A percentile compares a stretch with the other conserved stretches of the same genome.
These are phyloP conservation scores for Ectobius pallidus DNA, from an alignment of 2,888 invertebrate genomes.

Conservation along the genomic window DNA sequence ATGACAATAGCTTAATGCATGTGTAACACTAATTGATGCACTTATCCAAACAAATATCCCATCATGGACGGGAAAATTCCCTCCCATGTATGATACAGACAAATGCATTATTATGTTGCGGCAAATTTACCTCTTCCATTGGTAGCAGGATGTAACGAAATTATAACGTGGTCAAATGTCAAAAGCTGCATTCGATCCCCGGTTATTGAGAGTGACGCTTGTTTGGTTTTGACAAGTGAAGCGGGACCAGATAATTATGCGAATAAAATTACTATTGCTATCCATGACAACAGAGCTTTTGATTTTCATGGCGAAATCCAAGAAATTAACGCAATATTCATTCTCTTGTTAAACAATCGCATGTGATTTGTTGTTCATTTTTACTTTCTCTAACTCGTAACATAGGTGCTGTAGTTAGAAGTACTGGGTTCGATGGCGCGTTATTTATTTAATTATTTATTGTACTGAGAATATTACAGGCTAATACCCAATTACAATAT, in stretches of 20 bases:
- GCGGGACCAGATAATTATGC: not conserved
- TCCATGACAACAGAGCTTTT: too few species aligned
- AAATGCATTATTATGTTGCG: conserved; percentile 13
- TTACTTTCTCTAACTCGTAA: too few species aligned
- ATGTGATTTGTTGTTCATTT: too few species aligned
- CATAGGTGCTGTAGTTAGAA: too few species aligned
- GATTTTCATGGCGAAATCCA: too few species aligned
- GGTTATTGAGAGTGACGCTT: conserved; percentile 9
- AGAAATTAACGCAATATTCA: too few species aligned
- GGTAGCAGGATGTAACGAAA: conserved; percentile 20
- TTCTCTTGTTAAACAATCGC: too few species aligned
- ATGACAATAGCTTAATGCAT: not conserved
- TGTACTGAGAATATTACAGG: too few species aligned
- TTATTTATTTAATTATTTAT: too few species aligned
- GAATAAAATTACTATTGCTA: not conserved
- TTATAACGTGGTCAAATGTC: conserved; percentile 33
- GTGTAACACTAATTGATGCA: not conserved
- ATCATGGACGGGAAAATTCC: not conserved
- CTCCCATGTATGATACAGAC: not conserved
- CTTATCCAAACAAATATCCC: not conserved
- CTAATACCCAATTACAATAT: too few species aligned
- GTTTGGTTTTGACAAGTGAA: conserved; percentile 18
- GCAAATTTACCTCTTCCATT: conserved; percentile 13
- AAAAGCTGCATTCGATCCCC: conserved; percentile 7
- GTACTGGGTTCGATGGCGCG: too few species aligned